Conservation (phyloP, 2,113 vertebrate species). For the Nymphicus hollandicus region DNA sequence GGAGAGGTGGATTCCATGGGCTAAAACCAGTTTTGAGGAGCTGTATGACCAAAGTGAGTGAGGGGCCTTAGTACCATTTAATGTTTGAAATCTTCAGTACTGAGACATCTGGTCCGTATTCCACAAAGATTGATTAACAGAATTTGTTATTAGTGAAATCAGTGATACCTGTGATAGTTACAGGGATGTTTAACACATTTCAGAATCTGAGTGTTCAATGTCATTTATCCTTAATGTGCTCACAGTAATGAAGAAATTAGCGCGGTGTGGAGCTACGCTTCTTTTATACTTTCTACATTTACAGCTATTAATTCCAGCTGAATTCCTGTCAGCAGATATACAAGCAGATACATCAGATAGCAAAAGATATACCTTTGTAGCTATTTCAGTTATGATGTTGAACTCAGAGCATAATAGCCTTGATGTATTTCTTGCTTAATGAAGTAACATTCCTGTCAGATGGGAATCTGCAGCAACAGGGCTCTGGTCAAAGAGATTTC, state of each 20-base stretch:
- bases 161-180: not conserved
- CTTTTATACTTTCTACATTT: slow-evolving; percentile 20
- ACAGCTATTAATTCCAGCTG: slow-evolving; percentile 47
- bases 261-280: not conserved
- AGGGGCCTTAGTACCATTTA: not conserved
- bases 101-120: not conserved
- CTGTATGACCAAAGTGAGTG: not conserved
- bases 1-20: not conserved
- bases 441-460: slow-evolving; percentile 34
- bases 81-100: not conserved
- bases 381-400: slow-evolving; percentile 38
- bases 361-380: slow-evolving; percentile 8
- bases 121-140: not conserved
- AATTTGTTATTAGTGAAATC: slow-evolving; percentile 21
- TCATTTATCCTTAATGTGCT: slow-evolving; percentile 18
- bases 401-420: slow-evolving; percentile 14
- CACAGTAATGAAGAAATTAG: slow-evolving; percentile 34
- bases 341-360: slow-evolving; percentile 39
- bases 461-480: slow-evolving; percentile 8
- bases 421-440: slow-evolving; percentile 47
- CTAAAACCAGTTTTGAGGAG: not conserved
- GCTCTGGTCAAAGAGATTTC: slow-evolving; percentile 28
- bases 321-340: slow-evolving; percentile 50
- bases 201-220: not conserved
- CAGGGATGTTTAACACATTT: not conserved